These are phyloP conservation scores for Dryadula phaetusa DNA, from an alignment of 2,888 invertebrate species.

Conservation along the genomic window DNA sequence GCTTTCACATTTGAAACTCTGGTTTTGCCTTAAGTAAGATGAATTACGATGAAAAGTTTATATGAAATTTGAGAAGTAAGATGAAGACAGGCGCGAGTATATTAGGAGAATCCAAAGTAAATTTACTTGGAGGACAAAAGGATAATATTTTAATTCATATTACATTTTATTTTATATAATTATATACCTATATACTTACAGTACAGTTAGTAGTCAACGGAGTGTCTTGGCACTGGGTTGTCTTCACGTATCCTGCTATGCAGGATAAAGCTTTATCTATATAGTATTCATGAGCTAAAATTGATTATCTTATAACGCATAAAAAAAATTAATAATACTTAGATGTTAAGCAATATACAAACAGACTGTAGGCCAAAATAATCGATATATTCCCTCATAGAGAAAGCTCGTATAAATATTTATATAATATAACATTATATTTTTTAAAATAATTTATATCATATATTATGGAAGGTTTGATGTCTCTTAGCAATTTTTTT, in stretches of 20 bases:
- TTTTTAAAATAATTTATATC: not conserved
- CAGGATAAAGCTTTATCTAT: too few relatives aligned
- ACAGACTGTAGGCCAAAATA: too few relatives aligned
- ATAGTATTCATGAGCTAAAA: too few relatives aligned
- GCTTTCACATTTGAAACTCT: constrained; percentile 4
- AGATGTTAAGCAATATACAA: too few relatives aligned
- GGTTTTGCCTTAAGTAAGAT: constrained; percentile 6
- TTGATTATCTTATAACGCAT: too few relatives aligned
- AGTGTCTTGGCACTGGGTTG: too few relatives aligned
- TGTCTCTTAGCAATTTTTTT: not conserved
- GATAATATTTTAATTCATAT: not conserved
- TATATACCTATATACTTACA: too few relatives aligned
- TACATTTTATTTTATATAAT: not conserved
- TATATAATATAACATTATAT: not conserved
- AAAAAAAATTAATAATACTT: too few relatives aligned
- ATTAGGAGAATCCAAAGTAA: not conserved
- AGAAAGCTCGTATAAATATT: not conserved
- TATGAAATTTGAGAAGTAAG: constrained; percentile 6
- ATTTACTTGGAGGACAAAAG: not conserved
- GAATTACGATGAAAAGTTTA: constrained; percentile 10
- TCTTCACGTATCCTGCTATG: too few relatives aligned
- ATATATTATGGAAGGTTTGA: not conserved
- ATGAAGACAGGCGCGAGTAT: constrained; percentile 5
- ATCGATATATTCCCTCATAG: too few relatives aligned
- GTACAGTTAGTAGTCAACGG: too few relatives aligned